Conservation (phyloP, 2,113 vertebrate species). For the Dicaeum eximium region DNA sequence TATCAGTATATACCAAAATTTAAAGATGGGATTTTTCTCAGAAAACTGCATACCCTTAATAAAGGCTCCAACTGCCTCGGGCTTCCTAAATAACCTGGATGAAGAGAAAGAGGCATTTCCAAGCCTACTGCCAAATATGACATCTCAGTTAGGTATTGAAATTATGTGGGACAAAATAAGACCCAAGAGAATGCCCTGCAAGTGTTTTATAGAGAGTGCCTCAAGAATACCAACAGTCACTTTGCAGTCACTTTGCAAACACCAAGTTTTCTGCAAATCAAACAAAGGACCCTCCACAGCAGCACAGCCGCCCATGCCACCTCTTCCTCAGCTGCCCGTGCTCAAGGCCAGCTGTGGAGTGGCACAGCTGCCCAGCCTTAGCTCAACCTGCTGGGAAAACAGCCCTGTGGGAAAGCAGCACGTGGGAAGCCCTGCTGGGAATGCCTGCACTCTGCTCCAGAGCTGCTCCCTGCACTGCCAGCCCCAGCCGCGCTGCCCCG, state of each 20-base stretch:
- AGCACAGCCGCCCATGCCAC: rapidly evolving
- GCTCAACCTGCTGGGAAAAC: not conserved
- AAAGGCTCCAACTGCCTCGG: not conserved
- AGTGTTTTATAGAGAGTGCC: not conserved
- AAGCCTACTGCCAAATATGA: not conserved
- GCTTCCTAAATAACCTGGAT: not conserved
- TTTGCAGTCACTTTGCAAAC: not conserved
- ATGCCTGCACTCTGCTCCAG: rapidly evolving
- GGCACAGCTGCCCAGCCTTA: not conserved
- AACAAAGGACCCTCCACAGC: not conserved
- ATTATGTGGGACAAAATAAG: not conserved
- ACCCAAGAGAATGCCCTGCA: not conserved
- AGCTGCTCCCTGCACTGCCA: not conserved
- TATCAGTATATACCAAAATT: not conserved
- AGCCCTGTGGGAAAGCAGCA: not conserved
- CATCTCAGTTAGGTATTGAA: not conserved
- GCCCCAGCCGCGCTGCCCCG: rapidly evolving
- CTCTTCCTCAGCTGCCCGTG: not conserved
- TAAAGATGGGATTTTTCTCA: not conserved
- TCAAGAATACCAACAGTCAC: not conserved
- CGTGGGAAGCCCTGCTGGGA: not conserved
- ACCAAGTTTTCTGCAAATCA: not conserved
- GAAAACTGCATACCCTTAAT: not conserved
- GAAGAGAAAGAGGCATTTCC: not conserved
- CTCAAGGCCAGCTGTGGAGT: not conserved